phyloP scores from a whole-genome alignment of 2,888 invertebrate genomes.

The Capitulum mitella region DNA sequence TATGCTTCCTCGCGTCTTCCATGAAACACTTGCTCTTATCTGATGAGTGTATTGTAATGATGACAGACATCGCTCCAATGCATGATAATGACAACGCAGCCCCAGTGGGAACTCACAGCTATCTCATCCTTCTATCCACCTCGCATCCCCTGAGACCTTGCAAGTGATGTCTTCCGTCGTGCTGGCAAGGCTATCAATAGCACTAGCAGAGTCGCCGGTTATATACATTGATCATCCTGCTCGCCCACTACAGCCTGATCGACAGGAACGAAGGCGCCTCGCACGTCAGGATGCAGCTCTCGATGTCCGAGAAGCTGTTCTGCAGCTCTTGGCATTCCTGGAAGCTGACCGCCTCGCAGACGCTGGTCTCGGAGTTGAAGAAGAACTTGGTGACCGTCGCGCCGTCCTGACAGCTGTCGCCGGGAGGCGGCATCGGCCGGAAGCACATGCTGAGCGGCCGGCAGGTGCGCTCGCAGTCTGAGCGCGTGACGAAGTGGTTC shows the following conservation, averaged over 20 bases:
- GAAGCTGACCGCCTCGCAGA: constrained; percentile 4
- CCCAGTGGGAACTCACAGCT: background rate
- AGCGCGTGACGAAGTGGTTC: constrained; percentile 28
- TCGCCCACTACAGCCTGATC: background rate
- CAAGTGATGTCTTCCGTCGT: background rate
- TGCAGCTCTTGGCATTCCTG: constrained; percentile 7
- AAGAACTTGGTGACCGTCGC: background rate
- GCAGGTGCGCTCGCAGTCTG: constrained; percentile 25
- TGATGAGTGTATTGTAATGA: background rate
- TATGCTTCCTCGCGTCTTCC: too few species aligned
- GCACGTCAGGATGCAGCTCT: constrained; percentile 15
- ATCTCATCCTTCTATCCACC: background rate
- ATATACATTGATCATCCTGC: background rate
- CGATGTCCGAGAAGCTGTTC: constrained; percentile 22
- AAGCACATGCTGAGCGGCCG: background rate
- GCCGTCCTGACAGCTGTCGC: background rate
- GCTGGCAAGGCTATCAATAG: background rate
- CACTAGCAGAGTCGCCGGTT: background rate
- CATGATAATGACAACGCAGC: background rate
- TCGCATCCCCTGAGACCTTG: background rate
- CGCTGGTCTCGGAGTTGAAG: background rate
- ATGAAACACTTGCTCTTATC: too few species aligned
- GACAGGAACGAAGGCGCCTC: background rate
- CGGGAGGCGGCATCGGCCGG: background rate
- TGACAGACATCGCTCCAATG: background rate